A percentile compares a stretch with the other conserved stretches of the same genome.
These are phyloP conservation scores for Prolemur simus DNA, from an alignment of 2,113 vertebrate genomes.

Conservation along the genomic window DNA sequence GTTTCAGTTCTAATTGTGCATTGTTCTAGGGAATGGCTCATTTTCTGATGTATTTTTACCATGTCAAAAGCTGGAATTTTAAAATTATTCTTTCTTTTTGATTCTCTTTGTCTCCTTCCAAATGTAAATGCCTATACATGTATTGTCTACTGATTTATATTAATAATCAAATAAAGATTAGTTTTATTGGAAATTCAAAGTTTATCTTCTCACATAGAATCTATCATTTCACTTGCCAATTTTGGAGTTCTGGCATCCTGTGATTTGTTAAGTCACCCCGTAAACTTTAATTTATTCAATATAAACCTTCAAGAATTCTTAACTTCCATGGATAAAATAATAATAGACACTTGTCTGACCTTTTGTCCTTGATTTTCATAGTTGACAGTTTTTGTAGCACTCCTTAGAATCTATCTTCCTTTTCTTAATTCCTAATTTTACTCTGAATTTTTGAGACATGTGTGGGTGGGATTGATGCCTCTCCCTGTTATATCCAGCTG, in stretches of 20 bases:
- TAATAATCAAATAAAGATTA: conserved; percentile 18
- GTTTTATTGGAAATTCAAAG: background rate
- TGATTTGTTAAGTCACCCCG: background rate
- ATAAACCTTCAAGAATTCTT: background rate
- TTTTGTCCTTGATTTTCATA: background rate
- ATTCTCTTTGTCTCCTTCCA: conserved; percentile 48
- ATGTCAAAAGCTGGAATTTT: conserved; percentile 30
- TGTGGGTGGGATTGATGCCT: background rate
- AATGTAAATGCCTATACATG: background rate
- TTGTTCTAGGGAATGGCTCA: conserved; percentile 30
- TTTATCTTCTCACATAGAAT: background rate
- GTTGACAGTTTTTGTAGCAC: background rate
- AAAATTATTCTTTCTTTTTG: background rate
- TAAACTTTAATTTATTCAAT: background rate
- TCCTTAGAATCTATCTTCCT: background rate
- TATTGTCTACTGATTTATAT: background rate
- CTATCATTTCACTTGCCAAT: background rate
- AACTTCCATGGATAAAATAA: background rate
- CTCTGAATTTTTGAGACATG: background rate
- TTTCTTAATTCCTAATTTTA: background rate
- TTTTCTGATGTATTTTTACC: conserved; percentile 30
- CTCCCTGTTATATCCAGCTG: background rate
- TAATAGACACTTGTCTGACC: background rate
- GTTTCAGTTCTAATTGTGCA: conserved; percentile 46
- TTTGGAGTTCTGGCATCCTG: background rate